Evolutionary conservation across 2,797 vertebrate genomes (phyloP).

Genomic region (Ctenochaetus hawaiiensis): DNA sequence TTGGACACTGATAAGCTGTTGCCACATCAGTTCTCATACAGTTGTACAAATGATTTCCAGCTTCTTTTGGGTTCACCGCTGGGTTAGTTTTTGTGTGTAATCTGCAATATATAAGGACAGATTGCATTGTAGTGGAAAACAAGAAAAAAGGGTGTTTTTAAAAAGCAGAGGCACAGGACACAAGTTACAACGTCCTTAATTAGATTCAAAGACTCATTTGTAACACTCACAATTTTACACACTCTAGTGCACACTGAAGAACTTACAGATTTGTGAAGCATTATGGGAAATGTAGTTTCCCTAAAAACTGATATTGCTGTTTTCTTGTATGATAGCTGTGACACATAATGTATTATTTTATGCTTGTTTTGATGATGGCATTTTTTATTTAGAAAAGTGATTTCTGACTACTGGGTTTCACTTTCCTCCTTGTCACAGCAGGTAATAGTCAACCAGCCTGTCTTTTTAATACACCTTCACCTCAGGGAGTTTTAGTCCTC

Average conservation of each 20-base stretch:
- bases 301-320: neutral
- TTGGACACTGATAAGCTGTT: conserved; percentile 11
- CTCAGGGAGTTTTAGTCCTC: conserved; percentile 2
- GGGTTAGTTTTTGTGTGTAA: conserved; percentile 15
- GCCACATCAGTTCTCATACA: conserved; percentile 5
- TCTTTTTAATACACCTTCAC: conserved; percentile 16
- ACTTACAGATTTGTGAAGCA: neutral
- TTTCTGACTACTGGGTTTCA: conserved; percentile 53
- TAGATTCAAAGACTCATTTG: neutral
- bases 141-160: neutral
- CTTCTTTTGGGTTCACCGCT: conserved; percentile 18
- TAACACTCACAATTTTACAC: neutral
- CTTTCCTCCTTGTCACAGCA: conserved; percentile 31
- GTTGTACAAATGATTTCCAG: neutral
- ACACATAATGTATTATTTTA: conserved; percentile 2
- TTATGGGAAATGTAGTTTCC: conserved; percentile 1
- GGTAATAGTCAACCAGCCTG: conserved; percentile 33
- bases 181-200: neutral
- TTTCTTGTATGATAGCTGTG: neutral
- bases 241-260: no score
- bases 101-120: neutral
- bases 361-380: conserved; percentile 34
- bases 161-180: neutral
- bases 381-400: conserved; percentile 53
- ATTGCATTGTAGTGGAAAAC: conserved; percentile 1